Conservation (phyloP, 2,113 vertebrate species). For the Turnix velox region DNA sequence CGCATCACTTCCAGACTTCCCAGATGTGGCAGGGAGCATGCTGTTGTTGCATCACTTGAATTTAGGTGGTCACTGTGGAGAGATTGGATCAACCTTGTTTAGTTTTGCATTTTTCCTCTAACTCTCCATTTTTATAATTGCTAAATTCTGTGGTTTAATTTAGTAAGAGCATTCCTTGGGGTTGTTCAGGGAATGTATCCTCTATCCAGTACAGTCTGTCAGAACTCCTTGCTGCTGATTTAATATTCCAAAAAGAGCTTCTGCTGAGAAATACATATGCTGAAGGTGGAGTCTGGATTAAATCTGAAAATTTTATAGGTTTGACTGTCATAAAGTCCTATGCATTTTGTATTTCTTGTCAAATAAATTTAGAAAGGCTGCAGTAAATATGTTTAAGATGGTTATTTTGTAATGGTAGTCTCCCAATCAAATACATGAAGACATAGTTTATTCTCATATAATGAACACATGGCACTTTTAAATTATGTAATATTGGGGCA, state of each 20-base stretch:
- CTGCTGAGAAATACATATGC: not conserved
- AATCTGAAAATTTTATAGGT: not conserved
- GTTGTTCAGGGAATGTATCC: not conserved
- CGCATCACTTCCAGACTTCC: not conserved
- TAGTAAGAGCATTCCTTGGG: not conserved
- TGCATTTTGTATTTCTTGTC: not conserved
- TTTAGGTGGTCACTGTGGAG: not conserved
- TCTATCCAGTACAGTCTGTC: not conserved
- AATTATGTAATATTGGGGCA: not conserved
- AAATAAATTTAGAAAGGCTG: not conserved
- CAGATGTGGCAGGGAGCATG: not conserved
- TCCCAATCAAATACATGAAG: not conserved
- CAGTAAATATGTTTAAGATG: not conserved
- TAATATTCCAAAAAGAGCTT: not conserved
- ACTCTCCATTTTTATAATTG: not conserved
- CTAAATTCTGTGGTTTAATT: not conserved
- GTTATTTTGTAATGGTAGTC: not conserved
- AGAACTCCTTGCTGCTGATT: not conserved
- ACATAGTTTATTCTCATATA: not conserved
- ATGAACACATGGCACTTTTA: not conserved
- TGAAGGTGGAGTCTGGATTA: not conserved
- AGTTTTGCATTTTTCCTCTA: not conserved
- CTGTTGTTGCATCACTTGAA: not conserved
- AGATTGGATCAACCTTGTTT: not conserved
- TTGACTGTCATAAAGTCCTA: not conserved